phyloP scores from a whole-genome alignment of 2,113 vertebrate species.

The Sebastes schlegelii region DNA sequence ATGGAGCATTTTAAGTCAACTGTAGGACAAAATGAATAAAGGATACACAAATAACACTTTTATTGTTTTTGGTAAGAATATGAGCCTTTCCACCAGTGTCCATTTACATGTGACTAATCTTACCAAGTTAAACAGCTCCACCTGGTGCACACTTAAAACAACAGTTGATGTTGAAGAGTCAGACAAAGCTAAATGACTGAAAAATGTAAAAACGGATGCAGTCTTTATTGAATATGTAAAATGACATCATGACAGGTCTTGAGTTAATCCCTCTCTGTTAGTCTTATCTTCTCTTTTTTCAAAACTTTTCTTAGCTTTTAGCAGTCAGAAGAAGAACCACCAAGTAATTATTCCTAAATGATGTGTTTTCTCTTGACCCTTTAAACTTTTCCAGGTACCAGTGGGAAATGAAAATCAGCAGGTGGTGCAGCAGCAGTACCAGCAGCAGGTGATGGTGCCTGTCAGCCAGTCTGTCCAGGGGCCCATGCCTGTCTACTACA shows the following conservation, averaged over 20 bases:
- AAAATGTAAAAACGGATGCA: no score
- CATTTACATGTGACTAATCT: background rate
- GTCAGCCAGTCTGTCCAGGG: slow-evolving; percentile 96
- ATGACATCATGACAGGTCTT: background rate
- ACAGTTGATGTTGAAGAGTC: background rate
- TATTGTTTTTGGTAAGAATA: background rate
- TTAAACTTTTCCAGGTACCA: slow-evolving; percentile 86
- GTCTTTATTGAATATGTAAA: no score
- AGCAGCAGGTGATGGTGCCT: slow-evolving; percentile 95
- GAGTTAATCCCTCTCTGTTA: background rate
- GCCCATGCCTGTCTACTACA: slow-evolving; percentile 95
- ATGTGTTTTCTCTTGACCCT: background rate
- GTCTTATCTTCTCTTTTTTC: background rate
- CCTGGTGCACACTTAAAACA: slow-evolving; percentile 29
- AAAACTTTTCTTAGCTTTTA: background rate
- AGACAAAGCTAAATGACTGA: background rate
- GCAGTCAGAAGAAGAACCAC: background rate
- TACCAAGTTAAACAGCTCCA: slow-evolving; percentile 13
- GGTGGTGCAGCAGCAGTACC: slow-evolving; percentile 96
- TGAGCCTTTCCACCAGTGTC: background rate
- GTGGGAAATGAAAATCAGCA: slow-evolving; percentile 94
- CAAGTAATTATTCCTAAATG: background rate
- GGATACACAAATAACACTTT: background rate
- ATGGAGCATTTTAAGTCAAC: slow-evolving; percentile 3
- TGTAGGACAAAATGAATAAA: background rate